Base-by-base conservation (phyloP, 2,888 invertebrate genomes). In the Machimus atricapillus region DNA sequence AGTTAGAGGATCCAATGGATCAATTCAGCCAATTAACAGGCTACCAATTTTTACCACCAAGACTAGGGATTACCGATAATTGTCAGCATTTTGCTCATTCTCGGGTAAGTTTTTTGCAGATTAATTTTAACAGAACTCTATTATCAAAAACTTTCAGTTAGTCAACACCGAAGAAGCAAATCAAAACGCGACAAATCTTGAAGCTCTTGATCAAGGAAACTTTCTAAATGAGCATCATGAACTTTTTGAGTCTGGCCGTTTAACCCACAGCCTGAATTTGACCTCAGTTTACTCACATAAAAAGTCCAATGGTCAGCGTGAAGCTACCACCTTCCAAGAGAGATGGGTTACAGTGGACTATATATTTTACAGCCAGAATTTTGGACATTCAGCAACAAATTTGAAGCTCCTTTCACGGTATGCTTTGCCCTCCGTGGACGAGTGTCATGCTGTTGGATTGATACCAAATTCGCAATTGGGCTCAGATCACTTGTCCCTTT, bases 311-410 rank as follows among this genome's bases (percentile, higher is more conserved):
- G 90, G 93, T 23, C 93, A 93, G 77, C 87, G 86, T 0, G 96
- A 95, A 90, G 96, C 95, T 0, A 96, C 97, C 6, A 97, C 98
- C 0, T 94, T 94, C 91, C 98, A 98, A 90, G 93, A 95, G 82
- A 91, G 93, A 77, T 97, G 97, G 96, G 92, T 95, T 85, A 96
- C 95, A 0, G 98, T 98, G 0, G 98, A 99, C 93, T 98, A 98
- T 91, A 97, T 99, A 88, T 97, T 98, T 92, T 97, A 96, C 89
- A 95, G 95, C 7, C 6, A 7, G 7, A 5, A 34, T 34, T 34
- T 34, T 34, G 81, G 90, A 91, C 87, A 90, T 90, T 12, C 43
- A 12, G 12, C 4, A 16, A 46, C 43, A 0, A 74, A 87, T 89
- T 90, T 97, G 77, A 93, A 94, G 90, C 91, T 96, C 34, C 87